These are phyloP conservation scores for Helicoverpa assulta DNA, from an alignment of 2,888 invertebrate genomes.

Conservation along the genomic window DNA sequence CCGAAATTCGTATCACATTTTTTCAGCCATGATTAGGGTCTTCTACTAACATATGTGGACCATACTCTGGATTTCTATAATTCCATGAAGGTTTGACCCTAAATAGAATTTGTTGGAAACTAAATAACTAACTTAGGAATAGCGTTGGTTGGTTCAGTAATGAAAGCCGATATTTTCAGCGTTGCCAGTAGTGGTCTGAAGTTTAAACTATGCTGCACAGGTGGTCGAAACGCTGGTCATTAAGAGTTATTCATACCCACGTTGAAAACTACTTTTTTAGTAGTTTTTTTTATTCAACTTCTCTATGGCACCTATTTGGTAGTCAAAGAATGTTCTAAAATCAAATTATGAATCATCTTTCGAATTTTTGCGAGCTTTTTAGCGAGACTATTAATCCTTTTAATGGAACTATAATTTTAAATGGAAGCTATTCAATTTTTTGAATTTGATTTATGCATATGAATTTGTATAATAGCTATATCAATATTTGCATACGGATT, in stretches of 20 bases:
- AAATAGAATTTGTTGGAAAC: not conserved
- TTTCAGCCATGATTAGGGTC: too few species aligned
- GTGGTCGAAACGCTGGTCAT: slow-evolving; percentile 33
- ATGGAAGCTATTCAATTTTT: slow-evolving; percentile 15
- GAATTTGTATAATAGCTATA: slow-evolving; percentile 14
- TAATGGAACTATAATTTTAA: slow-evolving; percentile 22
- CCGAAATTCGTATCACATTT: too few species aligned
- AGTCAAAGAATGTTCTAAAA: slow-evolving; percentile 12
- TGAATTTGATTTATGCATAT: slow-evolving; percentile 34
- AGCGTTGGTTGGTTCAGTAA: not conserved
- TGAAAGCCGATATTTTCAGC: slow-evolving; percentile 17
- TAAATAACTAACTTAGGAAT: not conserved
- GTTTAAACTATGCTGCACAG: slow-evolving; percentile 26
- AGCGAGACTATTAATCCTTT: not conserved
- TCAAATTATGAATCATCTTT: slow-evolving; percentile 11
- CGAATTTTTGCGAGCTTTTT: slow-evolving; percentile 4
- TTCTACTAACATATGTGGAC: not conserved
- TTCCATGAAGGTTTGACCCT: not conserved
- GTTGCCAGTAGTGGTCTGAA: slow-evolving; percentile 3
- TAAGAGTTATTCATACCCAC: slow-evolving; percentile 32
- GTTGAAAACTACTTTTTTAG: slow-evolving; percentile 16
- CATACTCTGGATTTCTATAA: not conserved
- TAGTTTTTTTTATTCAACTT: slow-evolving; percentile 7
- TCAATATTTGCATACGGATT: slow-evolving; percentile 10
- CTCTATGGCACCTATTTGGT: not conserved